Percentiles rank a stretch among this genome's conserved stretches.
These are phyloP conservation scores for Drosophila rellima DNA, from an alignment of 2,888 invertebrate species.

Conservation along the genomic window DNA sequence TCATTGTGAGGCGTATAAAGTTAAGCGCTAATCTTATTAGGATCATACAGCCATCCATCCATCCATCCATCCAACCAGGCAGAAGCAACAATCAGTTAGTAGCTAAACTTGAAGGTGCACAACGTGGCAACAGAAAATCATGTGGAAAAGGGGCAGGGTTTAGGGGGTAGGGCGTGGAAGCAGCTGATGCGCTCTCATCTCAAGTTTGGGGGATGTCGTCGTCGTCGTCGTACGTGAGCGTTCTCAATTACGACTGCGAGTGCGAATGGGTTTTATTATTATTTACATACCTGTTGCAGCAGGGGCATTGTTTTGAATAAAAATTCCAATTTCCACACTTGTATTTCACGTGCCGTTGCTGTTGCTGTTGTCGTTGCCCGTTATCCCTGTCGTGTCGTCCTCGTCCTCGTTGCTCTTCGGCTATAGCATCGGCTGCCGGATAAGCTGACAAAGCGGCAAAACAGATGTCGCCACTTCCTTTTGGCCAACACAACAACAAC, in stretches of 20 bases:
- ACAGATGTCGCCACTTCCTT: slow-evolving; percentile 78
- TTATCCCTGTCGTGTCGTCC: slow-evolving; percentile 31
- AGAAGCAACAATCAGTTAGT: slow-evolving; percentile 42
- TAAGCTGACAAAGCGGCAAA: slow-evolving; percentile 78
- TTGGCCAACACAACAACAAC: slow-evolving; percentile 35
- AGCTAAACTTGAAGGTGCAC: slow-evolving; percentile 46
- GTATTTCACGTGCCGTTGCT: slow-evolving; percentile 70
- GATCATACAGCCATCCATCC: slow-evolving; percentile 63
- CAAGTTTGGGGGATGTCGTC: slow-evolving; percentile 11
- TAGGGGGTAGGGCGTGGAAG: slow-evolving; percentile 46
- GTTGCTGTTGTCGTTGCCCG: slow-evolving; percentile 21
- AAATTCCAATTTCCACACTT: slow-evolving; percentile 85
- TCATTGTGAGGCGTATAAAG: slow-evolving; percentile 69
- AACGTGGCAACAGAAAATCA: neutral
- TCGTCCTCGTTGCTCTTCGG: slow-evolving; percentile 52
- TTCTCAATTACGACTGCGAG: slow-evolving; percentile 70
- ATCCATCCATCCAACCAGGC: slow-evolving; percentile 1
- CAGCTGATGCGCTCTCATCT: slow-evolving; percentile 60
- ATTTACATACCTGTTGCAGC: slow-evolving; percentile 86
- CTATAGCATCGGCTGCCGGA: slow-evolving; percentile 66
- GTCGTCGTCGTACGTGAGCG: slow-evolving; percentile 68
- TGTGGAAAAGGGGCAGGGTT: neutral
- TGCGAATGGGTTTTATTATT: slow-evolving; percentile 83
- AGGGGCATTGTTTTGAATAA: slow-evolving; percentile 86
- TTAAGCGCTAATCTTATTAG: slow-evolving; percentile 84